Evolutionary conservation across 2,888 invertebrate genomes (phyloP), one percentile per base, ranked within the genome.

Genomic region (Perdita meconis): DNA sequence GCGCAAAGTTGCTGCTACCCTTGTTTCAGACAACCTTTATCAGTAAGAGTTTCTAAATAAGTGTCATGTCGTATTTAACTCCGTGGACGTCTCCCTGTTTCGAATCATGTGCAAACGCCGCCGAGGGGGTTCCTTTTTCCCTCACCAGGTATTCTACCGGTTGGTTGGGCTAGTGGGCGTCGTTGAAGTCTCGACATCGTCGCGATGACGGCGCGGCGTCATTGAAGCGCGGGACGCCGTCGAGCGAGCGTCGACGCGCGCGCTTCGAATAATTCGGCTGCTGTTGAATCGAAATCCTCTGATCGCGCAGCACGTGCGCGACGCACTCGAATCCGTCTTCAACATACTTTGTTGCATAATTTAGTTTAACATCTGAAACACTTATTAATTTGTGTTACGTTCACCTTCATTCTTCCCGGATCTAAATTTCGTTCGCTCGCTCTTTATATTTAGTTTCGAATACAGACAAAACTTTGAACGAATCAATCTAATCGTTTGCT

Each of bases 211-310:
- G 67, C 74, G 73, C 82, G 83, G 81, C 85, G 79, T 87, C 91
- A 91, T 88, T 90, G 88, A 86, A 90, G 86, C 89, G 88, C 89
- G 90, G 86, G 89, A 87, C 90, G 80, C 83, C 90, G 89, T 77
- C 82, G 88, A 82, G 90, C 83, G 76, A 87, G 80, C 87, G 85
- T 90, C 91, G 90, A 83, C 64, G 71, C 82, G 80, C 80, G 74
- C 42, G 34, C 66, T 76, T 82, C 68, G 69, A 74, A 74, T 42
- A 50, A 36, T 55, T 65, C 42, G 30, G 26, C 38, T 19, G 80
- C 19, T 16, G 44, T 60, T 44, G 51, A n/a, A 47, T 47, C n/a
- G 16, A 16, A 16, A 55, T 38, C 16, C 13, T 34, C 76, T 19
- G 68, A 76, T 53, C 63, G 44, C 34, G 38, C 36, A 36, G 65